Percentiles rank a stretch among this genome's conserved stretches.
These are phyloP conservation scores for Nerophis lumbriciformis DNA, from an alignment of 2,113 vertebrate species.

Conservation along the genomic window DNA sequence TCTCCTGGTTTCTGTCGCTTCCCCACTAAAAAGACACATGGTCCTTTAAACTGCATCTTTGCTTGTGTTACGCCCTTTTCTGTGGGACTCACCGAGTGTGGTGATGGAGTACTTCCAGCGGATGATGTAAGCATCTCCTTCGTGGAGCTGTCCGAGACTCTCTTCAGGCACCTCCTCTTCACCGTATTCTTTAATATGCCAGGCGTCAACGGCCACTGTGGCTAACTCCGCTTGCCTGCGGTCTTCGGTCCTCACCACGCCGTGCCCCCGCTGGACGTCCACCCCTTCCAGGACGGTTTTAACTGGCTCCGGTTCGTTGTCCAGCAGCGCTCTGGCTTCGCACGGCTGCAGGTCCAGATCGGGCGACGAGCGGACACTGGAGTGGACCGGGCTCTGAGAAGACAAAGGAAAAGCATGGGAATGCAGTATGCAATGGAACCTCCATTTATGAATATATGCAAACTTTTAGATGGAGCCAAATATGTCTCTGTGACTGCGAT, in stretches of 20 bases:
- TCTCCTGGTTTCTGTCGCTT: constrained; percentile 73
- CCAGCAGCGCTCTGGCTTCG: constrained; percentile 63
- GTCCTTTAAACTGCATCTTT: background rate
- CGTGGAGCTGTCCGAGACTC: constrained; percentile 72
- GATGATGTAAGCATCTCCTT: constrained; percentile 74
- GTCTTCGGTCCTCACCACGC: constrained; percentile 67
- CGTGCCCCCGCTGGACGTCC: constrained; percentile 72
- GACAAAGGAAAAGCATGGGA: background rate
- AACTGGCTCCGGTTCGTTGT: constrained; percentile 34
- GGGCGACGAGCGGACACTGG: constrained; percentile 13
- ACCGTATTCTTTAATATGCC: constrained; percentile 75
- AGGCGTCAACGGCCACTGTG: constrained; percentile 65
- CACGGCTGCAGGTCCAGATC: constrained; percentile 69
- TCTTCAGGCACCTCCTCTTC: constrained; percentile 64
- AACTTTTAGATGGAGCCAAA: too few species aligned
- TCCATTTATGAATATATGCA: too few species aligned
- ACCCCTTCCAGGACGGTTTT: constrained; percentile 69
- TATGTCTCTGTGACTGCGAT: too few species aligned
- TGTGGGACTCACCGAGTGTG: constrained; percentile 62
- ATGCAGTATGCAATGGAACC: too few species aligned
- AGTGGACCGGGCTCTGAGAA: constrained; percentile 57
- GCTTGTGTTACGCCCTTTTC: background rate
- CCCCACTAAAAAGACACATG: constrained; percentile 55
- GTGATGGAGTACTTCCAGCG: constrained; percentile 78
- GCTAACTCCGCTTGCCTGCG: constrained; percentile 67